Evolutionary conservation across 1,140 invertebrate species (phyloP).

Genomic region (Camponotus pennsylvanicus): DNA sequence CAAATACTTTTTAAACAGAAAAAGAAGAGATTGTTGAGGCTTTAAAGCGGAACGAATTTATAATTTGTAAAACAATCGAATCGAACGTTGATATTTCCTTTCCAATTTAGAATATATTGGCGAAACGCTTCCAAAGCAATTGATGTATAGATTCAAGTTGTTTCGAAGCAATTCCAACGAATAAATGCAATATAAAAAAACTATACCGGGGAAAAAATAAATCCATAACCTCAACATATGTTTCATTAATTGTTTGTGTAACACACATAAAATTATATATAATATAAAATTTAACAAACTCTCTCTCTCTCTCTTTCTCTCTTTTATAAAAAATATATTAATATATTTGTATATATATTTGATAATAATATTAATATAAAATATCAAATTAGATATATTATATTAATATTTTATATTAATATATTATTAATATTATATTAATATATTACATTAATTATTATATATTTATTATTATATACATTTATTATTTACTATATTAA

Average conservation of each 20-base stretch:
- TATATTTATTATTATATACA: too few relatives aligned
- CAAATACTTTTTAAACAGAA: not conserved
- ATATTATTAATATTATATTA: too few relatives aligned
- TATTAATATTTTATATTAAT: too few relatives aligned
- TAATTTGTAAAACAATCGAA: not conserved
- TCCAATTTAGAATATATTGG: not conserved
- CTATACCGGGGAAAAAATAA: not conserved
- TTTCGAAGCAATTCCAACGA: not conserved
- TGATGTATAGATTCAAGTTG: not conserved
- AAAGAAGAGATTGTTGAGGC: not conserved
- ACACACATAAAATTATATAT: not conserved
- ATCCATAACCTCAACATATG: too few relatives aligned
- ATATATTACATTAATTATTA: too few relatives aligned
- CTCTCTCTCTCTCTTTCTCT: too few relatives aligned
- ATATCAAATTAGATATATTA: too few relatives aligned
- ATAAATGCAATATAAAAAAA: not conserved
- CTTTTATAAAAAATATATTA: too few relatives aligned
- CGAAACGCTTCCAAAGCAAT: not conserved
- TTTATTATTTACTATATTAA: too few relatives aligned
- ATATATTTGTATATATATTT: too few relatives aligned
- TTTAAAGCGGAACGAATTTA: not conserved
- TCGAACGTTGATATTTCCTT: not conserved
- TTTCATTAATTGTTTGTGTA: not conserved
- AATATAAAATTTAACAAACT: too few relatives aligned
- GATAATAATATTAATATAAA: too few relatives aligned